Conservation (phyloP, 2,888 invertebrate genomes). For the Pecten maximus region DNA sequence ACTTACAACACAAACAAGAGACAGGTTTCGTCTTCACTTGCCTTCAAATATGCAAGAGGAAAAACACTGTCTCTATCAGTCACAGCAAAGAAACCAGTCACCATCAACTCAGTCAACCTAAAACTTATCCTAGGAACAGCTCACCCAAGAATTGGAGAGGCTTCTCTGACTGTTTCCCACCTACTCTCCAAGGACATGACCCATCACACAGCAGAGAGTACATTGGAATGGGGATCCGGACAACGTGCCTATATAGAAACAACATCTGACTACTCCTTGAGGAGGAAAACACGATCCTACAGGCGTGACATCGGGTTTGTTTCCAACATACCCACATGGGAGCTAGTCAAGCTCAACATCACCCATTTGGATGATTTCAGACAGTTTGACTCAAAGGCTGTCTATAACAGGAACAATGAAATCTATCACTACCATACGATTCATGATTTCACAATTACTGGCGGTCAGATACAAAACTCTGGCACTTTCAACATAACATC, state of each 20-base stretch:
- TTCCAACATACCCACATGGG: constrained; percentile 48
- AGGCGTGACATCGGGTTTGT: constrained; percentile 47
- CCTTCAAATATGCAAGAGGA: constrained; percentile 61
- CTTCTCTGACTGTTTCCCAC: constrained; percentile 40
- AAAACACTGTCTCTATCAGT: constrained; percentile 59
- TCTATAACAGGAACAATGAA: constrained; percentile 45
- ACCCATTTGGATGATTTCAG: constrained; percentile 47
- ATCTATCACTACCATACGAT: constrained; percentile 51
- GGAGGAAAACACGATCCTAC: constrained; percentile 36
- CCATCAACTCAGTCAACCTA: constrained; percentile 55
- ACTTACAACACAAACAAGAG: constrained; percentile 54
- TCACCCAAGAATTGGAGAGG: constrained; percentile 43
- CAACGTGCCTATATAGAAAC: constrained; percentile 42
- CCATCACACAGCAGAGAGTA: constrained; percentile 36
- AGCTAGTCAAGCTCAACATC: constrained; percentile 45
- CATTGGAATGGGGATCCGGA: constrained; percentile 47
- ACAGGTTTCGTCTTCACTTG: constrained; percentile 55
- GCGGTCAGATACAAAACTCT: constrained; percentile 47
- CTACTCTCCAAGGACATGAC: constrained; percentile 36
- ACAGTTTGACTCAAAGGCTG: constrained; percentile 45
- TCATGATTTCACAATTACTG: constrained; percentile 37
- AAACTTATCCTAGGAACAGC: constrained; percentile 62
- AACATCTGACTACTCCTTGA: constrained; percentile 26
- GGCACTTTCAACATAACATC: constrained; percentile 53
- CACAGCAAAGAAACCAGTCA: constrained; percentile 60